Evolutionary conservation across 2,888 invertebrate genomes (phyloP).

Genomic region (Flexamia atlantica): DNA sequence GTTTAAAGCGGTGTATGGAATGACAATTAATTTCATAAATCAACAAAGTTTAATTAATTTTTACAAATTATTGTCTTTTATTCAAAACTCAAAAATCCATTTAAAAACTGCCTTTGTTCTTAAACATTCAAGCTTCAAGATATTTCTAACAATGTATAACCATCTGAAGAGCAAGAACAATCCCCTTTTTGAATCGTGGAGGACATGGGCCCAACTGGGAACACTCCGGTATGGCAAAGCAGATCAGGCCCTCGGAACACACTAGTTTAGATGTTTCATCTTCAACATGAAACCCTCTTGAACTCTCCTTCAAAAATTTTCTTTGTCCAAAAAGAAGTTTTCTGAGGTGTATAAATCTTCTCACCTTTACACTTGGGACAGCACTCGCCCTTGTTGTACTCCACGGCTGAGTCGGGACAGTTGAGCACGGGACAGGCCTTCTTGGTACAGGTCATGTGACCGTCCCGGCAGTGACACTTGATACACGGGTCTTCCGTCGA

Average conservation of each 20-base stretch:
- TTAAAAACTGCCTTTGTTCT: too few relatives aligned
- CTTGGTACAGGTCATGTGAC: conserved; percentile 86
- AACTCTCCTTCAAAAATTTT: not conserved
- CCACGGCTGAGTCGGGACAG: conserved; percentile 84
- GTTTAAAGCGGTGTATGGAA: too few relatives aligned
- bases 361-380: conserved; percentile 82
- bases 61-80: too few relatives aligned
- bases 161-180: too few relatives aligned
- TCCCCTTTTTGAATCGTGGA: conserved; percentile 86
- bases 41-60: too few relatives aligned
- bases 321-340: too few relatives aligned
- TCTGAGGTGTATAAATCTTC: not conserved
- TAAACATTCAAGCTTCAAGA: too few relatives aligned
- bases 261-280: conserved; percentile 72
- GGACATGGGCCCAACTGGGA: conserved; percentile 83
- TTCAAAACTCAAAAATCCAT: too few relatives aligned
- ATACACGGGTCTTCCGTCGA: conserved; percentile 92
- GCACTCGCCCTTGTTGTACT: conserved; percentile 87
- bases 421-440: conserved; percentile 93
- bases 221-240: conserved; percentile 92
- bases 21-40: too few relatives aligned
- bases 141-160: too few relatives aligned
- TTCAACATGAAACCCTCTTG: too few relatives aligned
- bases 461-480: conserved; percentile 87
- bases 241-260: conserved; percentile 90